Evolutionary conservation across 92 coral and sea anemone genomes (phyloP).

Genomic region (Phenganax subtilis): DNA sequence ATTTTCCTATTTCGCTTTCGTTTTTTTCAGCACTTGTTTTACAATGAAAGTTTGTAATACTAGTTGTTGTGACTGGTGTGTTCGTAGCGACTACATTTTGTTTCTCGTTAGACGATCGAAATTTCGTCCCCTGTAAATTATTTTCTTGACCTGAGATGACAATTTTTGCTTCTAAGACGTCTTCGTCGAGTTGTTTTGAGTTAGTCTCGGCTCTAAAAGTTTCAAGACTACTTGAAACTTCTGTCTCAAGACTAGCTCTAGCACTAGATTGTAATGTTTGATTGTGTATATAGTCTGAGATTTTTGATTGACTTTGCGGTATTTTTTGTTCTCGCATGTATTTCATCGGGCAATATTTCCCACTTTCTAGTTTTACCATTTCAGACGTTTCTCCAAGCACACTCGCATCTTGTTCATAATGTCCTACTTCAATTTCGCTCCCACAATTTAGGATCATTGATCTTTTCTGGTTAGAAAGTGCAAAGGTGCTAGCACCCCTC

Average conservation of each 20-base stretch:
- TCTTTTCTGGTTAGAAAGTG: too few species aligned
- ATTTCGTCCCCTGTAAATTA: too few species aligned
- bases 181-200: too few species aligned
- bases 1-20: neutral
- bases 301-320: neutral
- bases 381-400: conserved; percentile 1
- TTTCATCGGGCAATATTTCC: neutral
- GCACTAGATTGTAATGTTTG: neutral
- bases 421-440: neutral
- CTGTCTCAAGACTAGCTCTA: neutral
- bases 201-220: too few species aligned
- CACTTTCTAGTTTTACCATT: neutral
- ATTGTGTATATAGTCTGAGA: neutral
- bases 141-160: too few species aligned
- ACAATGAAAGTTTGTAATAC: neutral
- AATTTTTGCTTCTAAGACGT: too few species aligned
- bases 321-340: neutral
- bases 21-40: neutral
- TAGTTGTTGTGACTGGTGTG: neutral
- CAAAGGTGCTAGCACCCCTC: conserved; percentile 33
- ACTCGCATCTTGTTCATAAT: conserved; percentile 27
- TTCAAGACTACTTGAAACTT: too few species aligned
- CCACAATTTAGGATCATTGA: neutral
- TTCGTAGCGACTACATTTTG: neutral
- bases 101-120: neutral